phyloP scores from a whole-genome alignment of 2,797 vertebrate genomes.

The Craterocephalus amniculus region DNA sequence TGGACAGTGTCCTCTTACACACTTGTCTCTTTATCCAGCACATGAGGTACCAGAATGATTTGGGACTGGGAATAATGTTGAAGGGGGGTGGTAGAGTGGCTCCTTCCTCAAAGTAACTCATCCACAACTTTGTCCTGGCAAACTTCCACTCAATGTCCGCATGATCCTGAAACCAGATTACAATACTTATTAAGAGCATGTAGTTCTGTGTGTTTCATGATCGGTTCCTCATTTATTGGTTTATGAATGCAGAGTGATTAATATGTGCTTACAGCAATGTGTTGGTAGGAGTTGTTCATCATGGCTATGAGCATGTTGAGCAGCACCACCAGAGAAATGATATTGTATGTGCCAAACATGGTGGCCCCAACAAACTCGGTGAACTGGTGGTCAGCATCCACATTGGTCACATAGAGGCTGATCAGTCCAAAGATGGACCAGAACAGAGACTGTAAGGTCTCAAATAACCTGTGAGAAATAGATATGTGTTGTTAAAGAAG shows the following conservation, averaged over 20 bases:
- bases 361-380: constrained; percentile 98
- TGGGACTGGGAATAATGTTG: constrained; percentile 97
- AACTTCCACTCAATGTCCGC: constrained; percentile 99
- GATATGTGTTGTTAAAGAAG: neutral
- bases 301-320: constrained; percentile 99
- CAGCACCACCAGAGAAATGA: constrained; percentile 97
- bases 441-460: constrained; percentile 97
- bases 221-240: neutral
- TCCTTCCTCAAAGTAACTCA: constrained; percentile 99
- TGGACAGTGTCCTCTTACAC: constrained; percentile 88
- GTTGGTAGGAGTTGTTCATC: constrained; percentile 99
- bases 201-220: neutral
- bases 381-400: constrained; percentile 92
- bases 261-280: constrained; percentile 90
- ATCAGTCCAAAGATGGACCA: constrained; percentile 99
- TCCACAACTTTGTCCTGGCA: constrained; percentile 98
- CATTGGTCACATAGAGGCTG: constrained; percentile 96
- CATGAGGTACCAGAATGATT: constrained; percentile 92
- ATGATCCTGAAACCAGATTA: constrained; percentile 87
- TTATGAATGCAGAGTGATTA: neutral
- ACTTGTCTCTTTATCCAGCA: constrained; percentile 91
- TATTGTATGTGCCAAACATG: constrained; percentile 99
- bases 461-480: constrained; percentile 89
- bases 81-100: constrained; percentile 95
- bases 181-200: neutral